A percentile compares a stretch with the other conserved stretches of the same genome.
phyloP scores from a whole-genome alignment of 2,797 vertebrate species.

The Spatula clypeata region DNA sequence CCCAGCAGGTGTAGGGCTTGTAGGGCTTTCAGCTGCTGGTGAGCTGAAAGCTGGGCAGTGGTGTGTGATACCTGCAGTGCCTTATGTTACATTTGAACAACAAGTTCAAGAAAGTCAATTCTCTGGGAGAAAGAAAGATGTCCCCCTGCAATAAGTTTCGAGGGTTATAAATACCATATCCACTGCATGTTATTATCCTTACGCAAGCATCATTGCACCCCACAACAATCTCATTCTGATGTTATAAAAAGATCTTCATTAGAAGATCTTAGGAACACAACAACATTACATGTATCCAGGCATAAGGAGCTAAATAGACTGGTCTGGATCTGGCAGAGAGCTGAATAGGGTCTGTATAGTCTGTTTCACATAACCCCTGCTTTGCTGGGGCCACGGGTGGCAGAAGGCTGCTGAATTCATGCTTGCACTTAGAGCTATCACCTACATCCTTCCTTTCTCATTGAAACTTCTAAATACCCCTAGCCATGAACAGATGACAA shows the following conservation, averaged over 20 bases:
- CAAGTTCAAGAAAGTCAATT: neutral
- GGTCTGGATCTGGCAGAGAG: fast-evolving
- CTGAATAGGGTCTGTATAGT: neutral
- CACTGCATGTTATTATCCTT: neutral
- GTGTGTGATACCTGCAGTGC: neutral
- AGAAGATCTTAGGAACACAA: neutral
- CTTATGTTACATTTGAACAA: neutral
- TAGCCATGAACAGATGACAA: neutral
- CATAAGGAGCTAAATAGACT: neutral
- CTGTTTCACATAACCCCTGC: neutral
- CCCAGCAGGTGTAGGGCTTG: neutral
- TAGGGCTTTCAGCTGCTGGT: fast-evolving
- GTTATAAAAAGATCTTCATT: neutral
- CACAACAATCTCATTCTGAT: neutral
- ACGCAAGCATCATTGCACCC: neutral
- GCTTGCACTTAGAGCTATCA: fast-evolving
- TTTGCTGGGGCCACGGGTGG: neutral
- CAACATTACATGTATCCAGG: neutral
- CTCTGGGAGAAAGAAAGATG: fast-evolving
- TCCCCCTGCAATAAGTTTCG: fast-evolving
- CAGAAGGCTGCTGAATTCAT: neutral
- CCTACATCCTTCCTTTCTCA: neutral
- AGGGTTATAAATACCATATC: neutral
- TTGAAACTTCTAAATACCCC: neutral
- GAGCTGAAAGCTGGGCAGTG: neutral